Conservation (phyloP, 2,888 invertebrate genomes). For the Subacronicta megacephala region DNA sequence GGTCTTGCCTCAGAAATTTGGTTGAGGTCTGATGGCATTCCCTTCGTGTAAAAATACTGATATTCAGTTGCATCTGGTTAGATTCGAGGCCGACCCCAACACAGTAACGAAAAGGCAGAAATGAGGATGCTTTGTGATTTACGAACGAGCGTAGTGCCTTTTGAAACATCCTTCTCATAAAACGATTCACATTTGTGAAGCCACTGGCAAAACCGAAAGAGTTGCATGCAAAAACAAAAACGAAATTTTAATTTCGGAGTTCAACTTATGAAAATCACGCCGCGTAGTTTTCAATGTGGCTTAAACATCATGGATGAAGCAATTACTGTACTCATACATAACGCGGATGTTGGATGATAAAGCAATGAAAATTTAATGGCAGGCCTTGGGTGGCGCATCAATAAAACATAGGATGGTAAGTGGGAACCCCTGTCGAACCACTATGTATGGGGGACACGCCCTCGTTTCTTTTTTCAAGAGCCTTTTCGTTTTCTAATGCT, state of each 20-base stretch:
- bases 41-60: too few relatives aligned
- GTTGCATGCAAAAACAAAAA: slow-evolving; percentile 22
- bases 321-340: slow-evolving; percentile 57
- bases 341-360: slow-evolving; percentile 62
- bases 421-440: slow-evolving; percentile 75
- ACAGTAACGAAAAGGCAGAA: too few relatives aligned
- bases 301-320: slow-evolving; percentile 32
- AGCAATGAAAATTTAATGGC: slow-evolving; percentile 81
- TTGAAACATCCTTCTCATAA: slow-evolving; percentile 6
- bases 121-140: too few relatives aligned
- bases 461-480: slow-evolving; percentile 56
- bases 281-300: slow-evolving; percentile 19
- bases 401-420: slow-evolving; percentile 83
- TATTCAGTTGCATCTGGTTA: too few relatives aligned
- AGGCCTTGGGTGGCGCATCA: slow-evolving; percentile 68
- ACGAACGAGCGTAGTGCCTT: background rate
- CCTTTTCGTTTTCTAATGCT: slow-evolving; percentile 31
- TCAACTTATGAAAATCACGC: slow-evolving; percentile 10
- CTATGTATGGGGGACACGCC: slow-evolving; percentile 57
- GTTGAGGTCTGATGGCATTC: too few relatives aligned
- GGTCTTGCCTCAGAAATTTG: too few relatives aligned
- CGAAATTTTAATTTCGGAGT: slow-evolving; percentile 30
- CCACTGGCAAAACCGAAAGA: background rate
- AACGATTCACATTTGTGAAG: background rate
- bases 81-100: too few relatives aligned